These are phyloP conservation scores for Abrostola tripartita DNA, from an alignment of 2,888 invertebrate species.

Conservation along the genomic window DNA sequence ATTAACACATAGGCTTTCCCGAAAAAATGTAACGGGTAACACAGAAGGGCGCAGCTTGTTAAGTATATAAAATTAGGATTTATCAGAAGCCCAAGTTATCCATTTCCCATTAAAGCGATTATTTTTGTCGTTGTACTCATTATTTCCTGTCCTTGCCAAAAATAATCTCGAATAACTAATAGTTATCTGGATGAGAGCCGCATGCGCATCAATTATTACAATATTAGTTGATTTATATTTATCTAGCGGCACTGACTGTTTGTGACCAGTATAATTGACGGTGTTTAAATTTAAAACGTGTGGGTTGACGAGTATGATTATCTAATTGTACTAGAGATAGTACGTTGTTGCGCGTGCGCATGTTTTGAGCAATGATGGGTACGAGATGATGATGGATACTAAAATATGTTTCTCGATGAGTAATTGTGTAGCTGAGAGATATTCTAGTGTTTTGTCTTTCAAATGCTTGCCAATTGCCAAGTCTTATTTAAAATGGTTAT, in stretches of 20 bases:
- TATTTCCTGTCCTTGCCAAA: too few relatives aligned
- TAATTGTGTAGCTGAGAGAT: constrained; percentile 23
- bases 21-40: too few relatives aligned
- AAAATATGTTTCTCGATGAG: constrained; percentile 30
- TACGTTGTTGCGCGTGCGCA: constrained; percentile 28
- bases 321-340: constrained; percentile 51
- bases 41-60: too few relatives aligned
- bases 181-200: too few relatives aligned
- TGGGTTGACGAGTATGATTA: constrained; percentile 48
- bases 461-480: too few relatives aligned
- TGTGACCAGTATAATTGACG: constrained; percentile 45
- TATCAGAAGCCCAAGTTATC: too few relatives aligned
- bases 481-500: background rate
- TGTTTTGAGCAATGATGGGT: constrained; percentile 7
- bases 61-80: too few relatives aligned
- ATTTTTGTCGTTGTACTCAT: too few relatives aligned
- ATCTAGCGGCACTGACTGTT: constrained; percentile 20
- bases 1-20: too few relatives aligned
- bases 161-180: too few relatives aligned
- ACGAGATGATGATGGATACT: constrained; percentile 20
- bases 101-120: too few relatives aligned
- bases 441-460: too few relatives aligned
- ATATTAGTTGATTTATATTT: constrained; percentile 15
- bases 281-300: constrained; percentile 45
- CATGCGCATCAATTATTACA: background rate